Evolutionary conservation across 2,797 vertebrate species (phyloP).

Genomic region (Characodon lateralis): DNA sequence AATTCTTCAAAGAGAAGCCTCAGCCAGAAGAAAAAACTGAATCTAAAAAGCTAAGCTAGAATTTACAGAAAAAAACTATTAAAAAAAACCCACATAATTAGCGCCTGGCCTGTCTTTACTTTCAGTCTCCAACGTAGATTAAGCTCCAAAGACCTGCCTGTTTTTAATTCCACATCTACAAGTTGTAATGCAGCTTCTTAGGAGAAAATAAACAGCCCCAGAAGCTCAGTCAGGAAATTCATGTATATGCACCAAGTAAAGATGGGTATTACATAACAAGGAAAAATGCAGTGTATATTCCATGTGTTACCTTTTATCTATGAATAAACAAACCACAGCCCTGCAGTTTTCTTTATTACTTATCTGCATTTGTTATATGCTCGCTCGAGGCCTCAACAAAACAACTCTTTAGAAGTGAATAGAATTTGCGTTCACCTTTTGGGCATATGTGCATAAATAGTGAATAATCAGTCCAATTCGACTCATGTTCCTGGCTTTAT

Average conservation of each 20-base stretch:
- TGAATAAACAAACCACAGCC: constrained; percentile 16
- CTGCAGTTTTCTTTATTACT: not conserved
- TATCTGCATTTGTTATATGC: constrained; percentile 6
- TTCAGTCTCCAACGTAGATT: not conserved
- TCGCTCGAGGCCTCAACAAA: constrained; percentile 15
- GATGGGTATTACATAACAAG: not conserved
- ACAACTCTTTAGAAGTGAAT: constrained; percentile 33
- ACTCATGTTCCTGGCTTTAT: constrained; percentile 38
- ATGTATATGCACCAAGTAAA: constrained; percentile 7
- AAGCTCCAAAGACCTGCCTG: not conserved
- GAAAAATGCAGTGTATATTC: not conserved
- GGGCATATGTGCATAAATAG: constrained; percentile 46
- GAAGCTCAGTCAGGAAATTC: not conserved
- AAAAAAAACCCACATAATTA: not conserved
- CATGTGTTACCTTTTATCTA: constrained; percentile 30
- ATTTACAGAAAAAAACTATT: not conserved
- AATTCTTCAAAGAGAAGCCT: not conserved
- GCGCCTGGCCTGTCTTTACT: not conserved
- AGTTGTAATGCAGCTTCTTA: not conserved
- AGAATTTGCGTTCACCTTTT: constrained; percentile 45
- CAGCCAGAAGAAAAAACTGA: not conserved
- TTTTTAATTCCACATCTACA: not conserved
- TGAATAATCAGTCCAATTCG: constrained; percentile 37
- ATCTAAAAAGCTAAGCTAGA: not conserved
- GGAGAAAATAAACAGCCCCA: constrained; percentile 2